A percentile compares a stretch with the other conserved stretches of the same genome.
These are phyloP conservation scores for Pandion haliaetus DNA, from an alignment of 2,113 vertebrate species.

Conservation along the genomic window DNA sequence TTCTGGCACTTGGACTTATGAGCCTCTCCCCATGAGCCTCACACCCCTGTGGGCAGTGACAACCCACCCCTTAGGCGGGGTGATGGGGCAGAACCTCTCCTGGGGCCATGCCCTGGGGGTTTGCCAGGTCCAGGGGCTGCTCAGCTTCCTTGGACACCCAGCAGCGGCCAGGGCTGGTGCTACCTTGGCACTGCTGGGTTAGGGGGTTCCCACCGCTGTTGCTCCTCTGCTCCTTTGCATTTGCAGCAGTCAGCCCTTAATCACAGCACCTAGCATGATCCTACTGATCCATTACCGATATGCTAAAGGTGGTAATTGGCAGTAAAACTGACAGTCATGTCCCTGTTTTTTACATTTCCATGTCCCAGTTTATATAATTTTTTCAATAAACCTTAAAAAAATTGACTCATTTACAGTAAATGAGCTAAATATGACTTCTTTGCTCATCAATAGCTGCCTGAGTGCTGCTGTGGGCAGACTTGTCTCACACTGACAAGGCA, in stretches of 20 bases:
- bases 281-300: neutral
- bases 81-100: neutral
- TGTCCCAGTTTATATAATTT: neutral
- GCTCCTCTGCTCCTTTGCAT: neutral
- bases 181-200: neutral
- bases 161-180: fast-evolving
- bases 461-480: neutral
- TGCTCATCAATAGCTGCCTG: fast-evolving
- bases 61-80: neutral
- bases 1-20: neutral
- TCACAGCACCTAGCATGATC: neutral
- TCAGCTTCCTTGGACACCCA: neutral
- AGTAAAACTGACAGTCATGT: neutral
- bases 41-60: neutral
- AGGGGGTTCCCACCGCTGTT: neutral
- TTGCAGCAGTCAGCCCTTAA: neutral
- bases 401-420: neutral
- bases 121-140: neutral
- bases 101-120: neutral
- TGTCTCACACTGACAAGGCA: neutral
- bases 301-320: neutral
- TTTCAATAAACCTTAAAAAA: neutral
- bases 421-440: neutral
- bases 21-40: neutral
- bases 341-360: neutral